Base-by-base conservation (phyloP, 2,888 invertebrate genomes). In the Yponomeuta malinellus region DNA sequence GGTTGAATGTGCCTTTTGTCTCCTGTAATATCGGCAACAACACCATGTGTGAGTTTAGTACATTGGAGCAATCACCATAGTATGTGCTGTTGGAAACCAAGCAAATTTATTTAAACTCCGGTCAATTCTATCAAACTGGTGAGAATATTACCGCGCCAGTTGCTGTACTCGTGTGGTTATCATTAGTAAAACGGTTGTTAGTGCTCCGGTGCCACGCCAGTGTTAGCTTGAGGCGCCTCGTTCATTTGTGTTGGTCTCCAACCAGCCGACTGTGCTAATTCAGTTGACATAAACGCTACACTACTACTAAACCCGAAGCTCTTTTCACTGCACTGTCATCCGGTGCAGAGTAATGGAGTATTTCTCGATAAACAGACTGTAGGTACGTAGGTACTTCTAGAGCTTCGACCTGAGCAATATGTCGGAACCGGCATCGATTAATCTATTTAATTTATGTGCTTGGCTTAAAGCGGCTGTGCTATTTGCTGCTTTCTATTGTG, bases 361-460 rank as follows among this genome's bases (percentile, higher is more conserved):
- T 43, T 43, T 43, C 43, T 43, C 8, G 43, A 6, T 6, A 43
- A 8, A 43, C 43, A 43, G 43, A 43, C 8, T 43, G 9, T 8
- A 43, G 9, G 8, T 59, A 59, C 15, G 52, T 59, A 59, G 2
- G 2, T 31, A 65, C 33, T 65, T 65, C 65, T 65, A 65, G 65
- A 23, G 65, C 65, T 65, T 8, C 33, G 12, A 33, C 10, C 33
- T 31, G 31, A n/a, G 29, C 29, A 29, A 64, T 8, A 23, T 64
- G 64, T 64, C 29, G 64, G 64, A 64, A 23, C 10, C 10, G 33
- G 29, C 29, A 65, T 65, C 65, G 65, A 65, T 65, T 29, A 65
- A n/a, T 33, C 65, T 65, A 65, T 29, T 65, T 65, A 33, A 65
- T 29, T 65, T 65, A 33, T 65, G 65, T 65, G 65, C 65, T 33